phyloP scores from a whole-genome alignment of 2,888 invertebrate genomes.

The Monochamus alternatus region DNA sequence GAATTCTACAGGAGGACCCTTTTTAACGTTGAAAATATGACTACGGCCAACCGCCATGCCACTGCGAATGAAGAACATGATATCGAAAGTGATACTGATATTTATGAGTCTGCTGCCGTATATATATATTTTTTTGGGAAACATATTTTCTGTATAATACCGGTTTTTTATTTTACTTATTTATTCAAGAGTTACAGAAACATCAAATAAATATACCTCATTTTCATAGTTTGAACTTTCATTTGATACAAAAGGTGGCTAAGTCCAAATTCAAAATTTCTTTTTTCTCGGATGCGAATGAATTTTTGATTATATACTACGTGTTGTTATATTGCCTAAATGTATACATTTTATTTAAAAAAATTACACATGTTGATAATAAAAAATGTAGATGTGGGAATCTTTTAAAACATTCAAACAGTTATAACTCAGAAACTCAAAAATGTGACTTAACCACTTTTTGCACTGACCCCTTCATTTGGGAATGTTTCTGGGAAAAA shows the following conservation, averaged over 20 bases:
- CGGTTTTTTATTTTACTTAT: not conserved
- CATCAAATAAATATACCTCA: not conserved
- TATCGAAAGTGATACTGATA: not conserved
- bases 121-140: not conserved
- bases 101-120: not conserved
- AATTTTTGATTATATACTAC: not conserved
- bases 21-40: constrained; percentile 17
- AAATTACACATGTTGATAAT: not conserved
- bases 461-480: not conserved
- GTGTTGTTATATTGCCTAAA: not conserved
- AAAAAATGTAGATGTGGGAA: constrained; percentile 10
- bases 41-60: not conserved
- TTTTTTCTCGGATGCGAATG: not conserved
- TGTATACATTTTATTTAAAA: not conserved
- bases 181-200: not conserved
- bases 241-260: not conserved
- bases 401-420: constrained; percentile 12
- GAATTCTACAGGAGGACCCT: constrained; percentile 40
- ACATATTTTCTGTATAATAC: too few species aligned
- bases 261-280: not conserved
- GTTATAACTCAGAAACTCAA: constrained; percentile 11
- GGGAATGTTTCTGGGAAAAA: too few species aligned
- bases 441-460: constrained; percentile 23
- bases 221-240: not conserved
- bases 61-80: not conserved